These are phyloP conservation scores for Nemotelus pantherinus DNA, from an alignment of 2,888 invertebrate genomes.

Conservation along the genomic window DNA sequence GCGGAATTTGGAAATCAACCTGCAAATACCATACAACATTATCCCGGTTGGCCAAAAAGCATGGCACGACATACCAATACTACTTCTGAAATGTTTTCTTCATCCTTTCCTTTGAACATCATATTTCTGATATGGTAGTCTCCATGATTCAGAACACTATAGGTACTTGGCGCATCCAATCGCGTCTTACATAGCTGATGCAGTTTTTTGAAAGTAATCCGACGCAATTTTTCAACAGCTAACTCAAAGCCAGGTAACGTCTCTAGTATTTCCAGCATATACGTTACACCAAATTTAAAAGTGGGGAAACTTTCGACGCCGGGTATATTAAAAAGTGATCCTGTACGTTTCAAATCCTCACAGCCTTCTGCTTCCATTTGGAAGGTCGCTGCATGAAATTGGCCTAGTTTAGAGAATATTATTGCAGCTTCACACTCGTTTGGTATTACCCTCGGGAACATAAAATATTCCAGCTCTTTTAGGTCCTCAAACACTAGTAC, in stretches of 20 bases:
- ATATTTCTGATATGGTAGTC: slow-evolving; percentile 30
- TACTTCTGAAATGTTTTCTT: slow-evolving; percentile 8
- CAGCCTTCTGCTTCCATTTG: slow-evolving; percentile 25
- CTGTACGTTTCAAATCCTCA: neutral
- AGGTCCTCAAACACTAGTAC: slow-evolving; percentile 35
- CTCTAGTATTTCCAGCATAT: too few species aligned
- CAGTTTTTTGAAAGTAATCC: neutral
- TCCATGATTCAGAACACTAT: slow-evolving; percentile 36
- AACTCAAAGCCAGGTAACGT: too few species aligned
- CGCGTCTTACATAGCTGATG: neutral
- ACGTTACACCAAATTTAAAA: too few species aligned
- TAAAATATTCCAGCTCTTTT: slow-evolving; percentile 21
- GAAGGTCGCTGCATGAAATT: slow-evolving; percentile 22
- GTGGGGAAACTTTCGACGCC: too few species aligned
- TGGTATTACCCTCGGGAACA: slow-evolving; percentile 2
- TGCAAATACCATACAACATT: neutral
- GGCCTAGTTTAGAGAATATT: slow-evolving; percentile 32
- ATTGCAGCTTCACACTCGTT: slow-evolving; percentile 11
- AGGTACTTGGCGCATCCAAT: neutral
- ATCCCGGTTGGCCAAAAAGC: too few species aligned
- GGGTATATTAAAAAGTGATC: slow-evolving; percentile 1
- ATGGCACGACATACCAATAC: slow-evolving; percentile 1
- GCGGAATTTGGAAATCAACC: slow-evolving; percentile 31
- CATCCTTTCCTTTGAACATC: slow-evolving; percentile 29
- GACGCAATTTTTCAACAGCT: too few species aligned